Evolutionary conservation across 2,888 invertebrate species (phyloP).

Genomic region (Diaperis boleti): DNA sequence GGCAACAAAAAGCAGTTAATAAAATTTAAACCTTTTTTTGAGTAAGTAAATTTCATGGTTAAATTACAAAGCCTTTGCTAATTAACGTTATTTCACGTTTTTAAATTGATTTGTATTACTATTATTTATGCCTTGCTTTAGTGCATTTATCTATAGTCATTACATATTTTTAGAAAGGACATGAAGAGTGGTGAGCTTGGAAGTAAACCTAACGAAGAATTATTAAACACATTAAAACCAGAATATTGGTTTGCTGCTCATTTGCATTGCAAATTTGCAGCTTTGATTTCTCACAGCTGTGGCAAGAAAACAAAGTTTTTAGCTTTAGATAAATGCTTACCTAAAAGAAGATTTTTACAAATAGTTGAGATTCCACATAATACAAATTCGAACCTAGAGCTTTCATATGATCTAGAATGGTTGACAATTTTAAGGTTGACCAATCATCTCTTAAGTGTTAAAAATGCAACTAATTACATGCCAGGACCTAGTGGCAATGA

Average conservation of each 20-base stretch:
- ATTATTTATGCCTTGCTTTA: too few species aligned
- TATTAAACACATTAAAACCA: slow-evolving; percentile 86
- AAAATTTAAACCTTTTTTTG: slow-evolving; percentile 83
- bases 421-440: slow-evolving; percentile 87
- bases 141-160: too few species aligned
- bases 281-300: slow-evolving; percentile 81
- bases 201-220: slow-evolving; percentile 85
- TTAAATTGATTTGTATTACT: too few species aligned
- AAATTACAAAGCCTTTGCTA: not conserved
- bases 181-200: slow-evolving; percentile 87
- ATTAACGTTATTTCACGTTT: not conserved
- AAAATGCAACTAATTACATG: slow-evolving; percentile 79
- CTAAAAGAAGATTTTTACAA: slow-evolving; percentile 89
- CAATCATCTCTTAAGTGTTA: slow-evolving; percentile 87
- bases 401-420: slow-evolving; percentile 95
- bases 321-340: slow-evolving; percentile 97
- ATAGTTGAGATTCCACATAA: slow-evolving; percentile 75
- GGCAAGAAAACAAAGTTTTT: slow-evolving; percentile 83
- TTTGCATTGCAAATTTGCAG: slow-evolving; percentile 95
- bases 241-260: slow-evolving; percentile 97
- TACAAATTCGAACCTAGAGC: slow-evolving; percentile 68
- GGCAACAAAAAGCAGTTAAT: slow-evolving; percentile 83
- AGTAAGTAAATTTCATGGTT: slow-evolving; percentile 66
- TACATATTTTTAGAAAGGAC: slow-evolving; percentile 76
- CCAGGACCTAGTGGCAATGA: slow-evolving; percentile 82